These are phyloP conservation scores for Petrocephalus schoutedeni DNA, from an alignment of 2,797 vertebrate genomes.

Conservation along the genomic window DNA sequence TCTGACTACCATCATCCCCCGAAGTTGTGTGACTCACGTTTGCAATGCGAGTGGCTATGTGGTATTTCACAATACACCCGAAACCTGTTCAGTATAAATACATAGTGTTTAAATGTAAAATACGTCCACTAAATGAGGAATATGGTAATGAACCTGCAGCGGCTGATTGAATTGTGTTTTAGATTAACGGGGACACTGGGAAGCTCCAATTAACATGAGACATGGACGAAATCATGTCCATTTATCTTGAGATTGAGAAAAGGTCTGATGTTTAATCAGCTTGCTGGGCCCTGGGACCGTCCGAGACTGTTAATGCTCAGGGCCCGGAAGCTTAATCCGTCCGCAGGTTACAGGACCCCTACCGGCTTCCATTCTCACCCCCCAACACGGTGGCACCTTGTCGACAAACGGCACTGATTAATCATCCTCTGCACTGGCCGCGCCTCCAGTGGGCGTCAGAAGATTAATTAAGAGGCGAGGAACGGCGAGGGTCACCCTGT, in stretches of 20 bases:
- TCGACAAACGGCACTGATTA: background rate
- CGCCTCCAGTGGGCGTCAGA: background rate
- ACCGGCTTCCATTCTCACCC: background rate
- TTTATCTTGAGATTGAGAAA: slow-evolving; percentile 19
- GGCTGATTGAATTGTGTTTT: background rate
- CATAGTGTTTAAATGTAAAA: background rate
- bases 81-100: background rate
- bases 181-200: background rate
- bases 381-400: background rate
- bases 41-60: background rate
- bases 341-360: background rate
- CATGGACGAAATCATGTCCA: background rate
- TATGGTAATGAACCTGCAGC: background rate
- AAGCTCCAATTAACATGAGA: slow-evolving; percentile 4
- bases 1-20: background rate
- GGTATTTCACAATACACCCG: background rate
- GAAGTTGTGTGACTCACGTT: background rate
- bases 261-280: slow-evolving; percentile 18
- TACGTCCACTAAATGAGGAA: background rate
- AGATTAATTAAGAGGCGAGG: background rate
- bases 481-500: background rate
- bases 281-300: background rate
- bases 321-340: background rate
- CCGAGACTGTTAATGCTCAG: background rate
- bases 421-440: background rate